Percentiles rank a stretch among this genome's conserved stretches.
Conservation (phyloP, 2,797 vertebrate species). For the Alcedo quadribrachys region DNA sequence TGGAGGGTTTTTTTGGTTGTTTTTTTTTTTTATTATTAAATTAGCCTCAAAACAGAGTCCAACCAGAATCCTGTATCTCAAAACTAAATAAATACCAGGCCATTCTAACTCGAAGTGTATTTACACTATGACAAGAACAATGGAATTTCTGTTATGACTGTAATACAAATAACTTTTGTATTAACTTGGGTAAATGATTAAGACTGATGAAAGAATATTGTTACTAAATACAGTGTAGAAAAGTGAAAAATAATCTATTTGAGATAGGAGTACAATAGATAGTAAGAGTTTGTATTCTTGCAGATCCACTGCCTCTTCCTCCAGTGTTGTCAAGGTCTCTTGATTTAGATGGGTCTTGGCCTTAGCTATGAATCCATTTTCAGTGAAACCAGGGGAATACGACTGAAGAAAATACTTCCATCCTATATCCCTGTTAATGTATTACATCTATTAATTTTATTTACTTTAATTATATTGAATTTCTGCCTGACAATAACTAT, state of each 20-base stretch:
- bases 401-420: background rate
- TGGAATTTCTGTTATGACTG: background rate
- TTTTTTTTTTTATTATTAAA: background rate
- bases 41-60: background rate
- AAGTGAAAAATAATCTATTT: background rate
- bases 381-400: background rate
- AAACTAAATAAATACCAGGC: background rate
- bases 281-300: background rate
- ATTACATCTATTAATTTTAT: background rate
- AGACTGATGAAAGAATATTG: background rate
- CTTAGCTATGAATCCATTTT: background rate
- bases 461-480: background rate
- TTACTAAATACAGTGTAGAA: background rate
- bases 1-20: background rate
- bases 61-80: background rate
- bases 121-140: background rate
- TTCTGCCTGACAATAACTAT: background rate
- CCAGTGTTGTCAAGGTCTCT: background rate
- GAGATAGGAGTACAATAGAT: background rate
- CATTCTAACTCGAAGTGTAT: background rate
- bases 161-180: background rate
- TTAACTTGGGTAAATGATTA: background rate
- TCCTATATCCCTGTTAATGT: background rate
- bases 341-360: background rate
- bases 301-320: background rate